These are phyloP conservation scores for Polyommatus iphigenia DNA, from an alignment of 2,888 invertebrate species.

Conservation along the genomic window DNA sequence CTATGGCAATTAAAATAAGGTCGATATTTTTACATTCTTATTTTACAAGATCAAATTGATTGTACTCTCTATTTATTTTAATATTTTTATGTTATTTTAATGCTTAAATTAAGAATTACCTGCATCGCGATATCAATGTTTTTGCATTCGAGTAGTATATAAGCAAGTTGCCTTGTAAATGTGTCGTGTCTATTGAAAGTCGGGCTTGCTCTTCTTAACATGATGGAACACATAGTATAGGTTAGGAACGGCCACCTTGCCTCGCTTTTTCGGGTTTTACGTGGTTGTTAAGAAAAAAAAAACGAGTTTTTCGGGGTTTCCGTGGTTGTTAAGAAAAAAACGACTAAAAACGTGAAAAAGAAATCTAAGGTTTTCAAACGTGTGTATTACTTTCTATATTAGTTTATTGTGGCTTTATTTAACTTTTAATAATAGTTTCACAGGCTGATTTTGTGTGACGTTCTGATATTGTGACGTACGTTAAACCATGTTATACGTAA, in stretches of 20 bases:
- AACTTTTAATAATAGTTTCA: neutral
- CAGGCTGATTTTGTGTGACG: neutral
- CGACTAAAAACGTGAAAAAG: neutral
- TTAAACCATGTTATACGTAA: too few species aligned
- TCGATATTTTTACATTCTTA: neutral
- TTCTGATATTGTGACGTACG: neutral
- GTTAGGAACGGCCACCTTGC: constrained; percentile 32
- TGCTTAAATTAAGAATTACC: neutral
- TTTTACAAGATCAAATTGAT: neutral
- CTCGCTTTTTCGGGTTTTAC: constrained; percentile 28
- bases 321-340: neutral
- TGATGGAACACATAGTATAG: constrained; percentile 83
- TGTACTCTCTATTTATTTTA: neutral
- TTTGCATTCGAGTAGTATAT: constrained; percentile 43
- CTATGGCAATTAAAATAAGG: neutral
- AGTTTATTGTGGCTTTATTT: too few species aligned
- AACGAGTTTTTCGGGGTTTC: neutral
- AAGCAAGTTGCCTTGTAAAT: constrained; percentile 32
- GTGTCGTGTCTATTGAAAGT: constrained; percentile 96
- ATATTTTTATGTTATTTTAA: neutral
- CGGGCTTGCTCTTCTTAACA: constrained; percentile 98
- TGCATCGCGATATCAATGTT: constrained; percentile 43
- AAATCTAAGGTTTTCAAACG: neutral
- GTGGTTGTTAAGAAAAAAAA: neutral
- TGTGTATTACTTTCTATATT: too few species aligned